A percentile compares a stretch with the other conserved stretches of the same genome.
phyloP scores from a whole-genome alignment of 2,113 vertebrate species.

The Meles meles region DNA sequence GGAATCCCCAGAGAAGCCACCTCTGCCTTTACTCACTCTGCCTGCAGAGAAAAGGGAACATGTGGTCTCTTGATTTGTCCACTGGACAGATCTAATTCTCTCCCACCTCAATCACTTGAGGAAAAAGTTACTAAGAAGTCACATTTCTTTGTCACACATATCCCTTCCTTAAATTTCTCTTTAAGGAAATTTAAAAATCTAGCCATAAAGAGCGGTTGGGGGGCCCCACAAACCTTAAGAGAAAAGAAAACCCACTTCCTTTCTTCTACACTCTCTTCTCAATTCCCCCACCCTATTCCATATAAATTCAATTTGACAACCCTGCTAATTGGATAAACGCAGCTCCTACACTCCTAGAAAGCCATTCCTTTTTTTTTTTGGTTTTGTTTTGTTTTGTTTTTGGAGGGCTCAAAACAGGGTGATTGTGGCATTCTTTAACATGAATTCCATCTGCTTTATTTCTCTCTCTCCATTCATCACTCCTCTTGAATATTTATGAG shows the following conservation, averaged over 20 bases:
- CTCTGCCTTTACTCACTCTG: background rate
- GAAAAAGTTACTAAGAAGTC: background rate
- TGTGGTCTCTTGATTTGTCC: background rate
- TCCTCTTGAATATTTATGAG: conserved; percentile 94
- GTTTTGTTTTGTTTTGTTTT: conserved; percentile 77
- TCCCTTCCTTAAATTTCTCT: conserved; percentile 64
- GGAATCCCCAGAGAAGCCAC: background rate
- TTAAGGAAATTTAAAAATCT: conserved; percentile 49
- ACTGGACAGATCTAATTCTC: background rate
- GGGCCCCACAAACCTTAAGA: conserved; percentile 3
- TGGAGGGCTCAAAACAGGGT: conserved; percentile 78
- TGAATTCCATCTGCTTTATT: conserved; percentile 91
- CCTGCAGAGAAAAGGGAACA: background rate
- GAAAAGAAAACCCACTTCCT: conserved; percentile 65
- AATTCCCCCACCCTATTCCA: conserved; percentile 73
- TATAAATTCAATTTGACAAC: conserved; percentile 99
- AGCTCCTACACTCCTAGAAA: conserved; percentile 86
- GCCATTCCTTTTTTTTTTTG: conserved; percentile 83
- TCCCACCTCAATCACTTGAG: background rate
- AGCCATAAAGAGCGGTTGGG: background rate
- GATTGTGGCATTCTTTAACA: conserved; percentile 86
- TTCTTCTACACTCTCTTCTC: conserved; percentile 76
- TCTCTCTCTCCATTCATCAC: conserved; percentile 83
- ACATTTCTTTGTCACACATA: background rate
- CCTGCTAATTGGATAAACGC: conserved; percentile 98